Percentiles rank a stretch among this genome's conserved stretches.
Conservation (phyloP, 2,113 vertebrate genomes). For the Pica pica region DNA sequence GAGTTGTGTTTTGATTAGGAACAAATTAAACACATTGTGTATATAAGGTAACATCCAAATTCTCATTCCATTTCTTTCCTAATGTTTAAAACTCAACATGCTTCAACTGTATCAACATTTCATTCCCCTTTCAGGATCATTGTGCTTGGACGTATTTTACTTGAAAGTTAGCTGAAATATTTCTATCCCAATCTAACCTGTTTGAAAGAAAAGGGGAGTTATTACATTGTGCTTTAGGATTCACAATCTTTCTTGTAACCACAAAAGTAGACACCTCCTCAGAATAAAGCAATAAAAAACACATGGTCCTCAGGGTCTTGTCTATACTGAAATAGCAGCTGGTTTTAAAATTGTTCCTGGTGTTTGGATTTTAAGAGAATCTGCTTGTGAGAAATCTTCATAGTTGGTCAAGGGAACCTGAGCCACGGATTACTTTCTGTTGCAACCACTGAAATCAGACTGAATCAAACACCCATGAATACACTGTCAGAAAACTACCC, state of each 20-base stretch:
- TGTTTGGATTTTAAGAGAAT: background rate
- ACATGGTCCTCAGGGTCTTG: background rate
- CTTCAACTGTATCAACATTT: background rate
- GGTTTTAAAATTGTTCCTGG: background rate
- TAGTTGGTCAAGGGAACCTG: background rate
- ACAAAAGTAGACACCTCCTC: background rate
- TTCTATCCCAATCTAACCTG: background rate
- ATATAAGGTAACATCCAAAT: background rate
- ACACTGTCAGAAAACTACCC: background rate
- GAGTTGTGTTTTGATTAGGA: slow-evolving; percentile 13
- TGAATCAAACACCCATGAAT: background rate
- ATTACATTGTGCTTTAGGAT: background rate
- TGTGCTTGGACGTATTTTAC: background rate
- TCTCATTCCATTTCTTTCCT: background rate
- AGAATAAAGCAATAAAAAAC: background rate
- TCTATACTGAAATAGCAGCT: background rate
- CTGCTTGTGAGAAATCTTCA: background rate
- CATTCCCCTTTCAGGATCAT: background rate
- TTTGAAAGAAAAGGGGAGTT: background rate
- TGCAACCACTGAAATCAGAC: background rate
- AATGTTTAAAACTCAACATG: background rate
- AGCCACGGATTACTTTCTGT: fast-evolving
- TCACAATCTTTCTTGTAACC: background rate
- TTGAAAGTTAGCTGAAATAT: background rate
- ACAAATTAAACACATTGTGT: background rate